phyloP scores from a whole-genome alignment of 64 coral and sea anemone species.

The Hydrozoanthus tunicans region DNA sequence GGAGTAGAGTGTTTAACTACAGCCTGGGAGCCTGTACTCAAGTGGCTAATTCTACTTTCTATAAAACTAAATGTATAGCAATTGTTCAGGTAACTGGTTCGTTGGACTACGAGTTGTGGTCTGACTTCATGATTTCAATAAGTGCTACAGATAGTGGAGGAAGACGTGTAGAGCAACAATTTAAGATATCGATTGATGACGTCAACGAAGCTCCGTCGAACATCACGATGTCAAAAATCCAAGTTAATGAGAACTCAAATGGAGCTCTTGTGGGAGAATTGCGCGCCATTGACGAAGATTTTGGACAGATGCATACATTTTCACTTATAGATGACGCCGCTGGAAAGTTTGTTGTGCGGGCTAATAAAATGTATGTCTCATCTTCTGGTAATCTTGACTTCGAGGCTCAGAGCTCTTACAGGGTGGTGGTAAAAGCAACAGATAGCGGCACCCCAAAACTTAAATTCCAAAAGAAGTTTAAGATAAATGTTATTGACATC shows the following conservation, averaged over 20 bases:
- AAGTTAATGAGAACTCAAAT: constrained; percentile 70
- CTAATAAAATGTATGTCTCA: constrained; percentile 75
- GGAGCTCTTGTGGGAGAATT: constrained; percentile 59
- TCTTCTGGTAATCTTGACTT: constrained; percentile 68
- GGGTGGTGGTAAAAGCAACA: constrained; percentile 30
- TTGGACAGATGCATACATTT: constrained; percentile 56
- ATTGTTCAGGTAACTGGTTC: constrained; percentile 25
- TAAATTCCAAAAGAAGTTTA: constrained; percentile 33
- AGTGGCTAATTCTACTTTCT: constrained; percentile 27
- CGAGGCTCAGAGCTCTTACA: constrained; percentile 60
- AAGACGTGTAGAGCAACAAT: constrained; percentile 43
- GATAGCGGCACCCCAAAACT: constrained; percentile 64
- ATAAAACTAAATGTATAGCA: constrained; percentile 66
- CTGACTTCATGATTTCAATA: constrained; percentile 47
- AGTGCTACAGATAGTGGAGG: constrained; percentile 60
- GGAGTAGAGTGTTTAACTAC: constrained; percentile 36
- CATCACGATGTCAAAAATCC: constrained; percentile 52
- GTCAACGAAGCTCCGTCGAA: constrained; percentile 74
- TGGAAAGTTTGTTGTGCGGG: constrained; percentile 70
- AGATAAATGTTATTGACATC: constrained; percentile 51
- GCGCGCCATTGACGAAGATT: constrained; percentile 59
- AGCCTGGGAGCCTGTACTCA: constrained; percentile 4
- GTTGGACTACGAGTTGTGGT: constrained; percentile 62
- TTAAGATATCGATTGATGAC: constrained; percentile 62
- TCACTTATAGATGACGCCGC: constrained; percentile 56